phyloP scores from a whole-genome alignment of 1,140 invertebrate species.

The Heliconius hewitsoni region DNA sequence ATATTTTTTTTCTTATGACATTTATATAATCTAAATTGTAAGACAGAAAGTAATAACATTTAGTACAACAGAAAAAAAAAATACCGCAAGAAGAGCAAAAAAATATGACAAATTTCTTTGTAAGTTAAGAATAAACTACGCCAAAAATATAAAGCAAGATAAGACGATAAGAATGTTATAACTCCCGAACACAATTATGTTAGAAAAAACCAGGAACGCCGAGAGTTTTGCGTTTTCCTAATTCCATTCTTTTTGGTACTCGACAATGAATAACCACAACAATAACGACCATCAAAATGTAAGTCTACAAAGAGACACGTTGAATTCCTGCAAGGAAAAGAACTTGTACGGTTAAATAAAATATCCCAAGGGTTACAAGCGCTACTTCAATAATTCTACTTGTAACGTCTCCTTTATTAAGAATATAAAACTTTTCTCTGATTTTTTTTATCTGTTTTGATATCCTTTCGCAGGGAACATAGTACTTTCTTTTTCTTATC shows the following conservation, averaged over 20 bases:
- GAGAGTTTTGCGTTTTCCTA: neutral
- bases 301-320: neutral
- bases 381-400: neutral
- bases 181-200: neutral
- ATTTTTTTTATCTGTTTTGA: no score
- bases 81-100: neutral
- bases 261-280: neutral
- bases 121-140: neutral
- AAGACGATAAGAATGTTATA: neutral
- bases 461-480: no score
- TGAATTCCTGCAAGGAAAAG: neutral
- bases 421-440: no score
- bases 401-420: neutral
- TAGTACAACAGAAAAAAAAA: no score
- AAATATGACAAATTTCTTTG: neutral
- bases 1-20: no score
- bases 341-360: slow-evolving; percentile 6
- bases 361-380: neutral
- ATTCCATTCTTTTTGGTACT: neutral
- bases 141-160: neutral
- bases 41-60: no score
- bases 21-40: no score
- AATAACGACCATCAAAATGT: neutral
- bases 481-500: no score
- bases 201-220: neutral